Evolutionary conservation across 2,797 vertebrate genomes (phyloP).

Genomic region (Alauda arvensis): DNA sequence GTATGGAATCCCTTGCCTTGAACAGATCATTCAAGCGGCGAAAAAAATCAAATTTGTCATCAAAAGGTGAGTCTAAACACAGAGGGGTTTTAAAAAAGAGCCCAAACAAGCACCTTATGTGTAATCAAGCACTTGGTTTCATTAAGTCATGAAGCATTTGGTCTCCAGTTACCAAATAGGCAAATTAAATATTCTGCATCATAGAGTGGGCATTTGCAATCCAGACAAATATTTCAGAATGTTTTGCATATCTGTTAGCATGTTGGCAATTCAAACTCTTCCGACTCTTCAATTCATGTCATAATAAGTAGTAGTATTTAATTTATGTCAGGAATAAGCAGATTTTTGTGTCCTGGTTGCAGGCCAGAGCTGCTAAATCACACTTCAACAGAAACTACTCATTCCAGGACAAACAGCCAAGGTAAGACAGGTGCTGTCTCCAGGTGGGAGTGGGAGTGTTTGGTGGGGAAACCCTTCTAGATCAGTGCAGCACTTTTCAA

Average conservation of each 20-base stretch:
- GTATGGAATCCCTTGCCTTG: constrained; percentile 78
- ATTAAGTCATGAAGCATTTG: neutral
- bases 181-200: neutral
- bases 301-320: neutral
- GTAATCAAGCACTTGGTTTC: neutral
- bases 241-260: neutral
- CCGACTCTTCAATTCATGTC: neutral
- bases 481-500: neutral
- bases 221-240: neutral
- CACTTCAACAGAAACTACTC: constrained; percentile 26
- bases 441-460: neutral
- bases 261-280: neutral
- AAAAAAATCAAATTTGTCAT: constrained; percentile 77
- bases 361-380: constrained; percentile 75
- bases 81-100: neutral
- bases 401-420: constrained; percentile 33
- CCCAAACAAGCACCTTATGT: neutral
- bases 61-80: constrained; percentile 67
- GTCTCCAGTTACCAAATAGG: neutral
- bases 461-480: neutral
- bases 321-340: neutral
- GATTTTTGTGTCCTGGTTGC: constrained; percentile 19
- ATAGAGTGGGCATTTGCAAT: neutral
- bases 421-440: constrained; percentile 43
- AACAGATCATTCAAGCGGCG: constrained; percentile 74